phyloP scores from a whole-genome alignment of 2,888 invertebrate species.

The Drepanosiphum platanoidis region DNA sequence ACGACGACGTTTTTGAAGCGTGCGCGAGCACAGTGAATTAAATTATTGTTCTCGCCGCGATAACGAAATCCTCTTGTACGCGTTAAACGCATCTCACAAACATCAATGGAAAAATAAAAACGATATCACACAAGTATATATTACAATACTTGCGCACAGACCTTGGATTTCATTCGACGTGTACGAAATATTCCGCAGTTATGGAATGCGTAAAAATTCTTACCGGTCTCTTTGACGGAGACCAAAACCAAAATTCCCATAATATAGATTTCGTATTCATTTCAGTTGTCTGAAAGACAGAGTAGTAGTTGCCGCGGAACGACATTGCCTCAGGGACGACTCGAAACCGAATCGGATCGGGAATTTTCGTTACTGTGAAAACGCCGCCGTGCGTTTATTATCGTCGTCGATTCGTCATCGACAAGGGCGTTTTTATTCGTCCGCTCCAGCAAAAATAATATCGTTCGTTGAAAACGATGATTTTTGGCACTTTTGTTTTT shows the following conservation, averaged over 20 bases:
- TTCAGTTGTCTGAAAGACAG: not conserved
- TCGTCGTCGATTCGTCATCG: conserved; percentile 22
- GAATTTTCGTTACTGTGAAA: too few species aligned
- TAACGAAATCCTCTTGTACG: not conserved
- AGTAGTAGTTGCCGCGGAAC: too few species aligned
- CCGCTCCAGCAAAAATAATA: too few species aligned
- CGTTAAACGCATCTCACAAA: not conserved
- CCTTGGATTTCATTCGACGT: not conserved
- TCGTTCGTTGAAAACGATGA: too few species aligned
- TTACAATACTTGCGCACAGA: not conserved
- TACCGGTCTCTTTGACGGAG: not conserved
- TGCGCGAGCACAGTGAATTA: not conserved
- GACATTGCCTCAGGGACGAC: not conserved
- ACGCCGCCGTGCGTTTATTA: too few species aligned
- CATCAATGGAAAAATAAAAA: not conserved
- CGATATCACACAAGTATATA: too few species aligned
- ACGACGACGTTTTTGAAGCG: too few species aligned
- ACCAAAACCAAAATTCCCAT: not conserved
- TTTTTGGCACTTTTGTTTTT: too few species aligned
- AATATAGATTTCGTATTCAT: not conserved
- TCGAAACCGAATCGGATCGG: not conserved
- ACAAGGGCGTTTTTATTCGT: conserved; percentile 22
- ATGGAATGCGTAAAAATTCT: not conserved
- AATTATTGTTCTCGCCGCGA: not conserved
- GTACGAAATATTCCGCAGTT: not conserved